Evolutionary conservation across 2,888 invertebrate genomes (phyloP).

Genomic region (Himalopsyche anomala): DNA sequence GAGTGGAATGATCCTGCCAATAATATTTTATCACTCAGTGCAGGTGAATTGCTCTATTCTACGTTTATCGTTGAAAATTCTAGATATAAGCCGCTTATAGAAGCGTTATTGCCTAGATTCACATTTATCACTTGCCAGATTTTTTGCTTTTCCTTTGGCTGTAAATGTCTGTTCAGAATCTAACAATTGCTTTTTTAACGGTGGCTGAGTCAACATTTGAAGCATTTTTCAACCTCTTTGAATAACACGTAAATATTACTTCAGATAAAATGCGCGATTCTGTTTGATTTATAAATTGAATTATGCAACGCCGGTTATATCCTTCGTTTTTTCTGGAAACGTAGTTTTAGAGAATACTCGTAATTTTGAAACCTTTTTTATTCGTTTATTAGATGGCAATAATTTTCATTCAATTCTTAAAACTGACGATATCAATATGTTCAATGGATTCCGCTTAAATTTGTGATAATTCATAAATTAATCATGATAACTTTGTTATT

Average conservation of each 20-base stretch:
- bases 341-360: no score
- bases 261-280: slow-evolving; percentile 41
- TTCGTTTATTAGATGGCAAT: no score
- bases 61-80: slow-evolving; percentile 38
- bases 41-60: not conserved
- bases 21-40: slow-evolving; percentile 4
- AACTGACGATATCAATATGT: no score
- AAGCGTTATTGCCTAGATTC: slow-evolving; percentile 55
- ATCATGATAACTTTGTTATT: no score
- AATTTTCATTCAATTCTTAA: no score
- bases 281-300: slow-evolving; percentile 36
- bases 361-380: no score
- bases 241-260: slow-evolving; percentile 41
- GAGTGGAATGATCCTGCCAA: no score
- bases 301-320: not conserved
- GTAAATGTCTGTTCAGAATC: slow-evolving; percentile 49
- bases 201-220: slow-evolving; percentile 50
- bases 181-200: slow-evolving; percentile 50
- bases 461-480: no score
- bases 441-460: no score
- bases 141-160: slow-evolving; percentile 49
- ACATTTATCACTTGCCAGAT: slow-evolving; percentile 52
- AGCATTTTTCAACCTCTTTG: slow-evolving; percentile 38
- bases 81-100: slow-evolving; percentile 54
- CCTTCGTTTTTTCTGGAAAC: not conserved